Conservation (phyloP, 2,888 invertebrate genomes). For the Agriotes lineatus region DNA sequence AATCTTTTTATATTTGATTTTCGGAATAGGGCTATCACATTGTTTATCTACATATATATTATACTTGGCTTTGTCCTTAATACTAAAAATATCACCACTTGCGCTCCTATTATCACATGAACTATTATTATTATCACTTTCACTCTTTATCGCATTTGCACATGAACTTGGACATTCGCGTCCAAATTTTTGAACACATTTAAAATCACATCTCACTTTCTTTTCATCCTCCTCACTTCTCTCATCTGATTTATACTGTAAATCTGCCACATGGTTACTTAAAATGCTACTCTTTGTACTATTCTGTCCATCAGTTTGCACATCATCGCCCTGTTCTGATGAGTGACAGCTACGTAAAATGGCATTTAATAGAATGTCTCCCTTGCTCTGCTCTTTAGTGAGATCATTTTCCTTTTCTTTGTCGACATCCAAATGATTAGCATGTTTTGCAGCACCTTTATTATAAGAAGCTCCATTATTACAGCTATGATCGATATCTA, state of each 20-base stretch:
- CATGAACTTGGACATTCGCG: conserved; percentile 46
- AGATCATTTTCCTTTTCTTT: conserved; percentile 57
- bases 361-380: conserved; percentile 63
- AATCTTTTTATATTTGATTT: conserved; percentile 49
- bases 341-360: conserved; percentile 61
- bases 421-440: conserved; percentile 44
- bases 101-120: conserved; percentile 61
- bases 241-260: conserved; percentile 10
- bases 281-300: conserved; percentile 36
- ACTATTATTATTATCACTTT: conserved; percentile 52
- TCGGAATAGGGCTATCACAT: conserved; percentile 63
- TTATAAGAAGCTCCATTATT: conserved; percentile 63
- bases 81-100: conserved; percentile 65
- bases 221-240: conserved; percentile 10
- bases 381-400: conserved; percentile 55
- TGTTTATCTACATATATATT: conserved; percentile 61
- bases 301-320: conserved; percentile 29
- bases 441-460: conserved; percentile 49
- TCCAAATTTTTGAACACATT: conserved; percentile 53
- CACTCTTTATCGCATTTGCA: conserved; percentile 48
- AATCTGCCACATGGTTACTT: conserved; percentile 26
- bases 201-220: conserved; percentile 50
- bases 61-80: conserved; percentile 61
- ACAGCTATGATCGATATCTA: conserved; percentile 65
- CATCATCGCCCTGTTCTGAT: conserved; percentile 26